Conservation (phyloP, 2,888 invertebrate genomes). For the Cordilura impudica region DNA sequence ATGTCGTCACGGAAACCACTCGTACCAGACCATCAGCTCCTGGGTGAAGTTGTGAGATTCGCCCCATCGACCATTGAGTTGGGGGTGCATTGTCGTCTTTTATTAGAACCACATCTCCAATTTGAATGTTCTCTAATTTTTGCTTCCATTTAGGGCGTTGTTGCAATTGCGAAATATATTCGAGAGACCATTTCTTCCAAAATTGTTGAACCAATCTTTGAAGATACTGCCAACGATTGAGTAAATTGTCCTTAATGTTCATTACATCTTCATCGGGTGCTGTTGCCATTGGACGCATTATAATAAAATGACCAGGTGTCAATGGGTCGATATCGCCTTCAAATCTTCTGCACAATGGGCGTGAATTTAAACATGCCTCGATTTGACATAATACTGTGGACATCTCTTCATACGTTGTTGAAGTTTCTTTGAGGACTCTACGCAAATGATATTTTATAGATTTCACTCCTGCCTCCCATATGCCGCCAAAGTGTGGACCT, state of each 20-base stretch:
- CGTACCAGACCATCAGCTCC: too few relatives aligned
- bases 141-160: not conserved
- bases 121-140: not conserved
- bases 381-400: not conserved
- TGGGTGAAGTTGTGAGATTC: too few relatives aligned
- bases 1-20: too few relatives aligned
- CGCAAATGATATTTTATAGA: not conserved
- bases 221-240: not conserved
- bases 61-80: too few relatives aligned
- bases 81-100: too few relatives aligned
- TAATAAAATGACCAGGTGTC: not conserved
- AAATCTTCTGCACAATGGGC: not conserved
- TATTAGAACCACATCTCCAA: not conserved
- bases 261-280: not conserved
- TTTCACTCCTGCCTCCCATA: slow-evolving; percentile 35
- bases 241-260: not conserved
- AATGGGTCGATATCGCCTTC: slow-evolving; percentile 11
- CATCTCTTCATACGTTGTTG: slow-evolving; percentile 14
- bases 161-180: not conserved
- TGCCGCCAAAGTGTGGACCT: slow-evolving; percentile 35
- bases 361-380: slow-evolving; percentile 7
- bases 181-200: not conserved
- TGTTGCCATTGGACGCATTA: not conserved
- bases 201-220: slow-evolving; percentile 2
- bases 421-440: not conserved